Base-by-base conservation (phyloP, 2,113 vertebrate species). In the Acanthochromis polyacanthus region DNA sequence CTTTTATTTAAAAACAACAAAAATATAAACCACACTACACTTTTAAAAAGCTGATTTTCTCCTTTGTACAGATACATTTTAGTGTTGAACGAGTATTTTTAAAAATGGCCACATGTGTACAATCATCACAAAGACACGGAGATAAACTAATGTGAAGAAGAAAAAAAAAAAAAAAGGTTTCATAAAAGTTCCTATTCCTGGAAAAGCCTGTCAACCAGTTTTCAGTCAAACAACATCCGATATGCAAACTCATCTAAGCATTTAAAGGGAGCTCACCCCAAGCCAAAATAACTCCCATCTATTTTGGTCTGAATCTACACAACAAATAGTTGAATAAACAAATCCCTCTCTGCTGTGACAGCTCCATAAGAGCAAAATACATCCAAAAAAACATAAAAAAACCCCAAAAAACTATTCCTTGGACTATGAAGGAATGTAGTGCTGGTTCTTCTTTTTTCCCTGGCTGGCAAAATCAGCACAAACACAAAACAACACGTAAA, bases 11-110 rank as follows among this genome's bases (percentile, higher is more conserved):
- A 88, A 91, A 94, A 89, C 56, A 78, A 68, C 61, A 84, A 91
- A 91, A 93, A 92, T 93, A 93, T 78, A 92, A 93, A 93, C 84
- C 83, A 82, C 80, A 92, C 72, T 76, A 78, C 80, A 90, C 59
- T 82, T 79, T 81, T 45, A 69, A 70, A 92, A 91, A 79, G 55
- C 12, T 11, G 16, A 81, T 81, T 78, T 58, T 72, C 69, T 78
- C 57, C 23, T 84, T 78, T 82, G 62, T 90, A 90, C 87, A 93
- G 30, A 83, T 19, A 75, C 19, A 45, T 76, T 63, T 90, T 93
- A 93, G 92, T 93, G 90, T 95, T 92, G 32, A 79, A 85, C 63
- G 86, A 51, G 55, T 32, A 38, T 81, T 67, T 66, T 71, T 57
- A 17, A 61, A 71, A 78, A 60, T 65, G 66, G 66, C 76, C 77